Conservation (phyloP, 1,140 invertebrate species). For the Thalassaphorura encarpata region DNA sequence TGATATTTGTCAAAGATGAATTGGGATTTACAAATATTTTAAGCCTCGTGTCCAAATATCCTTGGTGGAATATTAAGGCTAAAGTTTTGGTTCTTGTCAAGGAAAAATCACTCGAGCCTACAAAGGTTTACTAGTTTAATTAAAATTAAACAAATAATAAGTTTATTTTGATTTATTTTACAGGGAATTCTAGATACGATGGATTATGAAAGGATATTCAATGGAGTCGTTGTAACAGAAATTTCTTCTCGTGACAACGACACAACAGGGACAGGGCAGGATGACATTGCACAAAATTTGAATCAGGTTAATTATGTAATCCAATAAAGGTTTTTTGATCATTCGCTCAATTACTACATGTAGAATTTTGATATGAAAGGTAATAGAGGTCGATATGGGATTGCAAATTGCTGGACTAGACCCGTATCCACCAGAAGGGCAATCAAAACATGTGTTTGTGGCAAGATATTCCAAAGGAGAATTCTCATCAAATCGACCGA, state of each 20-base stretch:
- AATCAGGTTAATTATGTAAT: not conserved
- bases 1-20: slow-evolving; percentile 28
- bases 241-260: slow-evolving; percentile 1
- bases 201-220: slow-evolving; percentile 23
- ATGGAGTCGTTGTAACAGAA: slow-evolving; percentile 26
- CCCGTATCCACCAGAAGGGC: slow-evolving; percentile 25
- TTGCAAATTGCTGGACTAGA: slow-evolving; percentile 26
- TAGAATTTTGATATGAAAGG: no score
- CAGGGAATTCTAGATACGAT: slow-evolving; percentile 22
- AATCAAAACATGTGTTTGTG: slow-evolving; percentile 21
- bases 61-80: slow-evolving; percentile 29
- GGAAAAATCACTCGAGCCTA: slow-evolving; percentile 22
- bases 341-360: no score
- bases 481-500: slow-evolving; percentile 5
- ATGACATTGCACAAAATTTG: not conserved
- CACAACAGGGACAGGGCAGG: not conserved
- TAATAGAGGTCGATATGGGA: no score
- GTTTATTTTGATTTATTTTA: not conserved
- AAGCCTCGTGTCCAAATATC: slow-evolving; percentile 13
- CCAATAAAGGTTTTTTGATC: no score
- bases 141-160: not conserved
- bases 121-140: slow-evolving; percentile 18
- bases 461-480: slow-evolving; percentile 12
- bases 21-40: slow-evolving; percentile 25
- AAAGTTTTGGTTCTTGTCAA: slow-evolving; percentile 23